phyloP scores from a whole-genome alignment of 2,113 vertebrate species.

The Heteronetta atricapilla region DNA sequence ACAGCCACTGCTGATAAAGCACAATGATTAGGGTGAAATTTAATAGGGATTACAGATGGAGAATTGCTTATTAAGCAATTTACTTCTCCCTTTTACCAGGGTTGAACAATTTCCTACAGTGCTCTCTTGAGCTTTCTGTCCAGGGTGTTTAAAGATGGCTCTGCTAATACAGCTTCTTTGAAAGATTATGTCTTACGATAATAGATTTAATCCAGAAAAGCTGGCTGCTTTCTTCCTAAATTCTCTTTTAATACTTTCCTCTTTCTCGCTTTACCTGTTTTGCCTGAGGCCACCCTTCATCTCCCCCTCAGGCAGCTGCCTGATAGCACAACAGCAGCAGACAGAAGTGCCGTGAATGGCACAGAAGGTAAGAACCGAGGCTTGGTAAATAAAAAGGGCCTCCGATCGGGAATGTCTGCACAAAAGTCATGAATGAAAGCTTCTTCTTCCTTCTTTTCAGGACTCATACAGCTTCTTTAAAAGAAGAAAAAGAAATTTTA shows the following conservation, averaged over 20 bases:
- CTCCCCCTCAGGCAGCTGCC: background rate
- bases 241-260: background rate
- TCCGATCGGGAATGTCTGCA: background rate
- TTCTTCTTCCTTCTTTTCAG: background rate
- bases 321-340: background rate
- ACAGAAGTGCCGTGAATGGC: background rate
- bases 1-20: background rate
- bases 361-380: background rate
- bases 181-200: background rate
- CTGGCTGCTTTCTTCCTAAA: background rate
- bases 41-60: slow-evolving; percentile 17
- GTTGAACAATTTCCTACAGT: background rate
- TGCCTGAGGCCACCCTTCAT: background rate
- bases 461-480: background rate
- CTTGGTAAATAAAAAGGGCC: background rate
- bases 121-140: background rate
- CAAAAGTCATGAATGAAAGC: background rate
- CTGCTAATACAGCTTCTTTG: background rate
- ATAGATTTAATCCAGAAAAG: background rate
- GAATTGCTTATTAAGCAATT: slow-evolving; percentile 25
- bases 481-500: background rate
- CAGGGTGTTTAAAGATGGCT: background rate
- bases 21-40: background rate
- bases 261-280: background rate
- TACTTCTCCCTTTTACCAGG: slow-evolving; percentile 7